These are phyloP conservation scores for Henricia sp. DNA, from an alignment of 53 echinoderm and acorn worm genomes.

Conservation along the genomic window DNA sequence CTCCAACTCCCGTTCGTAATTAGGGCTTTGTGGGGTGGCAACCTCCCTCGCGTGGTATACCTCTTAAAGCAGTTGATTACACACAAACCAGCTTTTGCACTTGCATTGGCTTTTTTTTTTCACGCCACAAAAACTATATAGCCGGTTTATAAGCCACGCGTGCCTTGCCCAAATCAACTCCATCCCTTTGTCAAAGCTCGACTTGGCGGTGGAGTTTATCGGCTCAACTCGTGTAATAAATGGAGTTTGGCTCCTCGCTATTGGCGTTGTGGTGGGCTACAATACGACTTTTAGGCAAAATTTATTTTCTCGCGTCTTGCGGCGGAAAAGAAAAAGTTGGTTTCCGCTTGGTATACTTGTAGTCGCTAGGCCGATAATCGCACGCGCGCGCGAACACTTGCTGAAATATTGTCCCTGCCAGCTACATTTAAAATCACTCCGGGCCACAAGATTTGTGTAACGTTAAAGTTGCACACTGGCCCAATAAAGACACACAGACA, in stretches of 20 bases:
- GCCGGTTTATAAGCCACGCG: constrained; percentile 49
- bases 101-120: constrained; percentile 1
- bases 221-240: constrained; percentile 35
- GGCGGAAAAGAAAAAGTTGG: constrained; percentile 9
- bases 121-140: constrained; percentile 13
- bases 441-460: too few relatives aligned
- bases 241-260: constrained; percentile 4
- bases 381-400: constrained; percentile 10
- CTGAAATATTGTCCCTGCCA: constrained; percentile 32
- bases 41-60: constrained; percentile 42
- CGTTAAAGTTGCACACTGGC: too few relatives aligned
- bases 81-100: constrained; percentile 34
- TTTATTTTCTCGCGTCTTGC: not conserved
- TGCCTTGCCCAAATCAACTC: constrained; percentile 32
- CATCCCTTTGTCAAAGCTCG: constrained; percentile 37
- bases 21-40: constrained; percentile 55
- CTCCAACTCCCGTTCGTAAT: constrained; percentile 58
- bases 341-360: too few relatives aligned
- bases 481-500: too few relatives aligned
- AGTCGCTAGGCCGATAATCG: constrained; percentile 37
- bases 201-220: not conserved
- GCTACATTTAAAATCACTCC: too few relatives aligned
- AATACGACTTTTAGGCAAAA: constrained; percentile 7
- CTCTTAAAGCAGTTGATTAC: constrained; percentile 33
- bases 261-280: not conserved